Percentiles rank a stretch among this genome's conserved stretches.
These are phyloP conservation scores for Bicyclus anynana DNA, from an alignment of 1,140 invertebrate genomes.

Conservation along the genomic window DNA sequence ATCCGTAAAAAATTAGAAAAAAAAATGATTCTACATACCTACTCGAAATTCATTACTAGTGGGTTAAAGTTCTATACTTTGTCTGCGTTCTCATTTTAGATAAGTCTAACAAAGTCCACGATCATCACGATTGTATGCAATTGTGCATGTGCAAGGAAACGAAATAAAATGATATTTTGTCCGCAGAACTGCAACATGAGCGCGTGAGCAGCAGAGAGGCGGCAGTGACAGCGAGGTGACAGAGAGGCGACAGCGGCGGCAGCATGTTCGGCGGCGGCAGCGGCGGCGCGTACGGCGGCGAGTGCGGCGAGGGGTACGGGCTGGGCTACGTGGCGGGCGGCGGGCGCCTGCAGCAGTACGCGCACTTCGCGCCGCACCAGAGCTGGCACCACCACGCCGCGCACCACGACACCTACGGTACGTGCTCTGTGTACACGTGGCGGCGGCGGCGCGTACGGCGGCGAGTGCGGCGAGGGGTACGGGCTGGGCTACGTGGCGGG, in stretches of 20 bases:
- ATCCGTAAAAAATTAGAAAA: too few species aligned
- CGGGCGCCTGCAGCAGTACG: slow-evolving; percentile 59
- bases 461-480: slow-evolving; percentile 49
- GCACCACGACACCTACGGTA: slow-evolving; percentile 60
- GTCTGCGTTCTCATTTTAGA: too few species aligned
- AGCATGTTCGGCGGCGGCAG: slow-evolving; percentile 28
- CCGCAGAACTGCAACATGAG: not conserved
- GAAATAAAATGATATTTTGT: too few species aligned
- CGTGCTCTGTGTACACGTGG: slow-evolving; percentile 1
- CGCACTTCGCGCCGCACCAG: slow-evolving; percentile 65
- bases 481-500: slow-evolving; percentile 54
- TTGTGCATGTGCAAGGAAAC: too few species aligned
- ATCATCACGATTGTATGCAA: too few species aligned
- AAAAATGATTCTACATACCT: too few species aligned
- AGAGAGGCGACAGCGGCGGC: not conserved
- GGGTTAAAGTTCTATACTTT: too few species aligned
- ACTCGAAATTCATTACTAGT: too few species aligned
- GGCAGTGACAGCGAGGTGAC: not conserved
- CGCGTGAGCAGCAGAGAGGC: not conserved
- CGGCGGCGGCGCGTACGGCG: slow-evolving; percentile 31
- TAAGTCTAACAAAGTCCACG: too few species aligned
- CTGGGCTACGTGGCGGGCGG: slow-evolving; percentile 53
- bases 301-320: slow-evolving; percentile 52
- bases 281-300: slow-evolving; percentile 36
- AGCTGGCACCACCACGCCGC: slow-evolving; percentile 65